phyloP scores from a whole-genome alignment of 1,140 invertebrate genomes.

The Cyphomyrmex costatus region DNA sequence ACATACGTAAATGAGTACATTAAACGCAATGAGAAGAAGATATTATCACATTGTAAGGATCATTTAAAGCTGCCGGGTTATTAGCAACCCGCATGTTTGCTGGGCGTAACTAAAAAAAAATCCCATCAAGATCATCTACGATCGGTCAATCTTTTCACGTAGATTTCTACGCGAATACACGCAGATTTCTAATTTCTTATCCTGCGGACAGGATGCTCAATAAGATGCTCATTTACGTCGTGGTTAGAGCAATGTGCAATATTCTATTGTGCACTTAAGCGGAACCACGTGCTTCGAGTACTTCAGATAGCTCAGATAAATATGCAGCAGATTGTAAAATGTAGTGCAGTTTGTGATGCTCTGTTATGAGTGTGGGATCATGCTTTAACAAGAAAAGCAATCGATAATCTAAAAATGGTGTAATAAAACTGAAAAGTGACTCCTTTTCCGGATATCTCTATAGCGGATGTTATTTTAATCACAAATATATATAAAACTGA shows the following conservation, averaged over 20 bases:
- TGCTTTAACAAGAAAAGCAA: neutral
- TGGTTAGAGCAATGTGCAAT: neutral
- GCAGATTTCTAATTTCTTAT: slow-evolving; percentile 54
- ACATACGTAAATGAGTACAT: slow-evolving; percentile 29
- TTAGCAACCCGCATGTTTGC: slow-evolving; percentile 40
- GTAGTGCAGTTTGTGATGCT: slow-evolving; percentile 26
- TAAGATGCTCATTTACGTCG: slow-evolving; percentile 3
- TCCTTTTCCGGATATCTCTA: neutral
- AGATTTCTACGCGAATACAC: slow-evolving; percentile 6
- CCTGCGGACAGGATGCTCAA: neutral
- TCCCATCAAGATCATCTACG: neutral
- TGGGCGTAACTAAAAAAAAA: slow-evolving; percentile 48
- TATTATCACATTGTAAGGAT: slow-evolving; percentile 36
- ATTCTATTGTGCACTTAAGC: slow-evolving; percentile 18
- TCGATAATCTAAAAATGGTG: neutral
- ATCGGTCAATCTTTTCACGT: slow-evolving; percentile 31
- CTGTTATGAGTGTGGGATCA: slow-evolving; percentile 14
- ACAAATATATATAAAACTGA: neutral
- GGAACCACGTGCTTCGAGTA: slow-evolving; percentile 18
- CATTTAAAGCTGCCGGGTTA: slow-evolving; percentile 45
- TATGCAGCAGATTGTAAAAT: slow-evolving; percentile 22
- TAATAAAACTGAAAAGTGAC: slow-evolving; percentile 13
- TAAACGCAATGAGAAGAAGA: slow-evolving; percentile 24
- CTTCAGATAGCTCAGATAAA: slow-evolving; percentile 33
- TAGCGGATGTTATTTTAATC: neutral